These are phyloP conservation scores for Sarcophaga variegata DNA, from an alignment of 2,888 invertebrate genomes.

Conservation along the genomic window DNA sequence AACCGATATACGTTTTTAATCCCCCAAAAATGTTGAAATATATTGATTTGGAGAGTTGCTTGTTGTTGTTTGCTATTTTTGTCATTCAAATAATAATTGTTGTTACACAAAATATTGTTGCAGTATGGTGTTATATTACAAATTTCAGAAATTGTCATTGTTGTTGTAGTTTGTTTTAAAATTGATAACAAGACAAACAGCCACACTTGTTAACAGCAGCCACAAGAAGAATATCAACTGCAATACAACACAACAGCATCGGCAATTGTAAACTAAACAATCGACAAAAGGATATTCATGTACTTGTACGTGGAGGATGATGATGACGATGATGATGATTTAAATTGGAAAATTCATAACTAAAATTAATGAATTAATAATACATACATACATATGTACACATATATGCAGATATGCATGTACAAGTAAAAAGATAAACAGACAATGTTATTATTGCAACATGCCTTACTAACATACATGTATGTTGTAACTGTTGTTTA, in stretches of 20 bases:
- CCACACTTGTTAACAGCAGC: slow-evolving; percentile 19
- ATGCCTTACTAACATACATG: background rate
- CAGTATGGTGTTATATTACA: slow-evolving; percentile 6
- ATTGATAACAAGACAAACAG: slow-evolving; percentile 40
- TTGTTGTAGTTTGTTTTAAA: slow-evolving; percentile 31
- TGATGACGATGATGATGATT: slow-evolving; percentile 12
- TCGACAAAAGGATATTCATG: background rate
- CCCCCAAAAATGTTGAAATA: slow-evolving; percentile 24
- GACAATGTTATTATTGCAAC: background rate
- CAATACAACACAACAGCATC: background rate
- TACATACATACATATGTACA: background rate
- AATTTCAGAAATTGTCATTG: background rate
- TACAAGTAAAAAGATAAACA: background rate
- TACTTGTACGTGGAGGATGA: background rate
- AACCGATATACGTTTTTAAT: too few relatives aligned
- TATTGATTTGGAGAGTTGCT: background rate
- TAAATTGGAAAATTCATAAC: slow-evolving; percentile 41
- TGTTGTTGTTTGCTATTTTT: background rate
- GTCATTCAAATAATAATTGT: background rate
- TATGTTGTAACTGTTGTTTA: slow-evolving; percentile 6
- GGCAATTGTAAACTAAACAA: background rate
- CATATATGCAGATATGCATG: background rate
- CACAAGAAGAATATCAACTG: slow-evolving; percentile 2
- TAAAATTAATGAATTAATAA: slow-evolving; percentile 51
- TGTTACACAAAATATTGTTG: background rate